phyloP scores from a whole-genome alignment of 2,797 vertebrate genomes.

The Takifugu ocellatus region DNA sequence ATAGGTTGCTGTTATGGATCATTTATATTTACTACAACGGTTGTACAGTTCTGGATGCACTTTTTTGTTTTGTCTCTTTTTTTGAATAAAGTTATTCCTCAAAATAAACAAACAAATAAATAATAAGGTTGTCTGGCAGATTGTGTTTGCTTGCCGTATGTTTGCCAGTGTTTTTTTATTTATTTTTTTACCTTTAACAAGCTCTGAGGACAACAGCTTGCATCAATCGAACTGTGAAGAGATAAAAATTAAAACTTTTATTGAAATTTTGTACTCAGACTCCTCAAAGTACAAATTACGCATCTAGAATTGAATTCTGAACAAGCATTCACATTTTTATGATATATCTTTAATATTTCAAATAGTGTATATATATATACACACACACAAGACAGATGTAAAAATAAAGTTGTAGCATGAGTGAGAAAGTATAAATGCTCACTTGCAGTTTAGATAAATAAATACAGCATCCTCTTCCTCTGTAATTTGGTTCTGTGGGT shows the following conservation, averaged over 20 bases:
- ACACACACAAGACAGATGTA: neutral
- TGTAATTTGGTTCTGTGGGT: constrained; percentile 21
- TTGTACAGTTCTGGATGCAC: constrained; percentile 54
- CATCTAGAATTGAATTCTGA: too few relatives aligned
- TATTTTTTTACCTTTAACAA: too few relatives aligned
- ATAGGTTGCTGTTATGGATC: constrained; percentile 48
- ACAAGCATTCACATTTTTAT: too few relatives aligned
- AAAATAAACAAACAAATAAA: constrained; percentile 2
- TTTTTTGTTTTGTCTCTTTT: constrained; percentile 25
- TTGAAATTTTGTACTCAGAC: too few relatives aligned
- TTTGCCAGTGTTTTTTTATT: too few relatives aligned
- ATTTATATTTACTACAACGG: constrained; percentile 64
- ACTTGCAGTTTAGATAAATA: constrained; percentile 20
- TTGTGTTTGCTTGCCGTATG: too few relatives aligned
- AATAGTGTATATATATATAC: too few relatives aligned
- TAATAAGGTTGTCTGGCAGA: neutral
- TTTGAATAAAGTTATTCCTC: constrained; percentile 64
- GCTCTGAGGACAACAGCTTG: too few relatives aligned
- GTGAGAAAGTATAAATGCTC: constrained; percentile 11
- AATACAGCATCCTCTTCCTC: neutral
- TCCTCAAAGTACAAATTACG: too few relatives aligned
- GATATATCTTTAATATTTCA: too few relatives aligned
- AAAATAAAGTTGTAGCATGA: constrained; percentile 9
- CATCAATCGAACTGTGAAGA: too few relatives aligned
- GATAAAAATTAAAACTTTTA: too few relatives aligned